Evolutionary conservation across 2,113 vertebrate genomes (phyloP).

Genomic region (Candoia aspera): DNA sequence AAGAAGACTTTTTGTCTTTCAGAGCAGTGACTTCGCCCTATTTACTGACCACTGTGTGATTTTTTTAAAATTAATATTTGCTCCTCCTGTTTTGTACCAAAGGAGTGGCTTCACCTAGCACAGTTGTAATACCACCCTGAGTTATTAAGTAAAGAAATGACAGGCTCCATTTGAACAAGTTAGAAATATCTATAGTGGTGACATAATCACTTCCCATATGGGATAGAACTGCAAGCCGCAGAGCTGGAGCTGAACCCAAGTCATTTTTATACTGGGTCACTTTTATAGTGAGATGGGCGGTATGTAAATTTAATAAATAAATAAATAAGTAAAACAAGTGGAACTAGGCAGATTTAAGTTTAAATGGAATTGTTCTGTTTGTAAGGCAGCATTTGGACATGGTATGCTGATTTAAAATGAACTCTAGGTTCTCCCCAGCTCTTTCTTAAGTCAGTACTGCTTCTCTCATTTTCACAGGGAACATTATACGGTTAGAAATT

Average conservation of each 20-base stretch:
- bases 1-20: constrained; percentile 81
- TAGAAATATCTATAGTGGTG: not conserved
- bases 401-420: constrained; percentile 76
- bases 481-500: constrained; percentile 34
- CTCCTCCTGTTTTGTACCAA: constrained; percentile 55
- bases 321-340: constrained; percentile 51
- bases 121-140: constrained; percentile 75
- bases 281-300: no score
- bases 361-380: constrained; percentile 83
- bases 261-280: not conserved
- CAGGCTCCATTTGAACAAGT: constrained; percentile 72
- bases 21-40: constrained; percentile 79
- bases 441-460: constrained; percentile 31
- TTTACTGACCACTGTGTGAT: constrained; percentile 80
- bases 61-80: constrained; percentile 47
- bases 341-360: constrained; percentile 77
- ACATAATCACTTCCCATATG: not conserved
- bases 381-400: constrained; percentile 73
- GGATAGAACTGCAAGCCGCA: not conserved
- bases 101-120: constrained; percentile 71
- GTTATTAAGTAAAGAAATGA: constrained; percentile 76
- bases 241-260: not conserved
- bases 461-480: constrained; percentile 52
- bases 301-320: no score
- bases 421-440: constrained; percentile 65